Evolutionary conservation across 2,888 invertebrate species (phyloP).

Genomic region (Tipula vernalis): DNA sequence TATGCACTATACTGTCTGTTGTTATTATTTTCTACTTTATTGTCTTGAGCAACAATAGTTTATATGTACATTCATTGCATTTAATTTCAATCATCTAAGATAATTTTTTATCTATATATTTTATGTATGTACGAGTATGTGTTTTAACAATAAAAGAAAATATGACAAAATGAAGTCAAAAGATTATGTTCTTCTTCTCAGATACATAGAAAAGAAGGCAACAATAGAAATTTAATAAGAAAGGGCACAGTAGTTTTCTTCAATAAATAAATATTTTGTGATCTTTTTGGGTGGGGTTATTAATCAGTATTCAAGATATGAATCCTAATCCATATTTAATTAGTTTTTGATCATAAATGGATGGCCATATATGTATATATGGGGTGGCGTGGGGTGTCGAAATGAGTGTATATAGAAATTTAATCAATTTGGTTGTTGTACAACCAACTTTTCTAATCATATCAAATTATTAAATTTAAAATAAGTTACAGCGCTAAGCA

Average conservation of each 20-base stretch:
- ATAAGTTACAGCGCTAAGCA: too few species aligned
- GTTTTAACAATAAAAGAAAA: not conserved
- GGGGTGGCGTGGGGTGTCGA: not conserved
- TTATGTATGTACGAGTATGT: not conserved
- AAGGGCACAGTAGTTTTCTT: not conserved
- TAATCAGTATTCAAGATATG: not conserved
- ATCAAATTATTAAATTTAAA: too few species aligned
- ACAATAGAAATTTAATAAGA: not conserved
- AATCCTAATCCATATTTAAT: not conserved
- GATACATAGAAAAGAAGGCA: not conserved
- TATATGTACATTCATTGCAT: not conserved
- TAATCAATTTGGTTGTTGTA: too few species aligned
- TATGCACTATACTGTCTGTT: not conserved
- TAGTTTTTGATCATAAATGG: not conserved
- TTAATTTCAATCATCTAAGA: conserved; percentile 4
- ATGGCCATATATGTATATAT: not conserved
- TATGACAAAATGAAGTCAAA: not conserved
- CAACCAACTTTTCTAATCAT: too few species aligned
- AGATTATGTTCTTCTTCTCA: not conserved
- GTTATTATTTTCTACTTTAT: not conserved
- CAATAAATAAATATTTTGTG: not conserved
- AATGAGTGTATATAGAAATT: too few species aligned
- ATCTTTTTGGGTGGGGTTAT: not conserved
- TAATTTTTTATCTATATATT: not conserved
- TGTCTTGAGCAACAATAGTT: not conserved